Conservation (phyloP, 2,888 invertebrate species). For the Gastracanthus pulcherrimus region DNA sequence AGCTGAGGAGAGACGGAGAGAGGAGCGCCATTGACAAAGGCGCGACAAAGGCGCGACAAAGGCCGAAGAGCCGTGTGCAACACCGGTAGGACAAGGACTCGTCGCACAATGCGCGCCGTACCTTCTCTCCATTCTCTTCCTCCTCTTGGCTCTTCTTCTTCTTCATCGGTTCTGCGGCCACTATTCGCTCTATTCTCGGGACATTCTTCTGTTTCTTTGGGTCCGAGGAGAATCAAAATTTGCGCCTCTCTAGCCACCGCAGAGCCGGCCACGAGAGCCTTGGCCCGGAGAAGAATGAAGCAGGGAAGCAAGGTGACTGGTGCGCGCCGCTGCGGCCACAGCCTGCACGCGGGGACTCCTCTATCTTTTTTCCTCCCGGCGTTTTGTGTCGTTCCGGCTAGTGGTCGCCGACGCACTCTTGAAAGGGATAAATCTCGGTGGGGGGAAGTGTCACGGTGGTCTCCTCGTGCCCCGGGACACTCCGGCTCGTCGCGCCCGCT, state of each 20-base stretch:
- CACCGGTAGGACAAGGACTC: constrained; percentile 44
- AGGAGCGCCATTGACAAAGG: no score
- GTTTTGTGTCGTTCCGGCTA: background rate
- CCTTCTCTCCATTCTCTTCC: background rate
- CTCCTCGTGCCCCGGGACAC: constrained; percentile 49
- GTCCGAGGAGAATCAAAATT: background rate
- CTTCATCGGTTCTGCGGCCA: background rate
- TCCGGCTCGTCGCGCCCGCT: no score
- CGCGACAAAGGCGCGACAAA: background rate
- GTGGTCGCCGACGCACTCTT: background rate
- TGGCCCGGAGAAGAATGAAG: background rate
- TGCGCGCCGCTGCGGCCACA: background rate
- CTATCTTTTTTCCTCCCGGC: background rate
- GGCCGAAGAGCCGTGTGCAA: constrained; percentile 17
- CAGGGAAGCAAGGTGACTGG: background rate
- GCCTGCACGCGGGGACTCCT: background rate
- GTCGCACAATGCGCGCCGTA: background rate
- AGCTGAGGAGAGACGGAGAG: background rate
- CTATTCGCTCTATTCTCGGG: constrained; percentile 4
- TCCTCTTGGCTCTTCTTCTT: no score
- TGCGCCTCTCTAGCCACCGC: background rate
- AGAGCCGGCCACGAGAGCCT: background rate
- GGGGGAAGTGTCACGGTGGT: constrained; percentile 72
- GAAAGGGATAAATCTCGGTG: constrained; percentile 69
- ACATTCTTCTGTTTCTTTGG: background rate